Evolutionary conservation across 2,888 invertebrate genomes (phyloP), one percentile per base, ranked within the genome.

Genomic region (Euplagia quadripunctaria): DNA sequence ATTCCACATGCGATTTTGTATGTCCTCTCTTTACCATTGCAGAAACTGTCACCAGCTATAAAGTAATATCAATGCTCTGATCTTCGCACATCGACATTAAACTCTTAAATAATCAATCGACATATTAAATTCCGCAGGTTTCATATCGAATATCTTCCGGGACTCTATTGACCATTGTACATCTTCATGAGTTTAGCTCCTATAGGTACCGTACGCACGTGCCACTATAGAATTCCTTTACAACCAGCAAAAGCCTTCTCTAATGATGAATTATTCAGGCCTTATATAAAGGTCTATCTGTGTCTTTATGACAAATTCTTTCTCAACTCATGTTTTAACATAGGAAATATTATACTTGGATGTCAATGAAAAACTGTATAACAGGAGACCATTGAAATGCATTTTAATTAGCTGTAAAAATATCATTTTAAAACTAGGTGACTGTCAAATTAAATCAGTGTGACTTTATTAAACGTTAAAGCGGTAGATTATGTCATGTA

Each of bases 261-360:
- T 58, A 58, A 49, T 49, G 8, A 65, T 65, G 20, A 65, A 65
- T 46, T 65, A 65, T 65, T 65, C 64, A 65, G 46, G 17, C 14
- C 46, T 65, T 46, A n/a, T 41, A 63, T 1, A 31, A 31, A 20
- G 43, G 17, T 43, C 16, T 43, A 64, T 52, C 42, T 43, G 17
- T 64, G 42, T 64, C 42, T 42, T 64, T 64, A 17, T 8, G 42
- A 64, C 42, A 42, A 41, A 42, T 64, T 64, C 4, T 42, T 43
- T 43, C 7, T 4, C 9, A 64, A 64, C 64, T 46, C 9, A n/a
- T 43, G 12, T n/a, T 14, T 43, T 14, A n/a, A 46, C 12, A 9
- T 6, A 7, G 5, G 6, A 52, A 51, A 51, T 52, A 52, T 52
- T 52, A 1, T 52, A 17, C 52, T 52, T 0, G 16, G 17, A 52